Evolutionary conservation across 2,113 vertebrate species (phyloP).

Genomic region (Morphnarchus princeps): DNA sequence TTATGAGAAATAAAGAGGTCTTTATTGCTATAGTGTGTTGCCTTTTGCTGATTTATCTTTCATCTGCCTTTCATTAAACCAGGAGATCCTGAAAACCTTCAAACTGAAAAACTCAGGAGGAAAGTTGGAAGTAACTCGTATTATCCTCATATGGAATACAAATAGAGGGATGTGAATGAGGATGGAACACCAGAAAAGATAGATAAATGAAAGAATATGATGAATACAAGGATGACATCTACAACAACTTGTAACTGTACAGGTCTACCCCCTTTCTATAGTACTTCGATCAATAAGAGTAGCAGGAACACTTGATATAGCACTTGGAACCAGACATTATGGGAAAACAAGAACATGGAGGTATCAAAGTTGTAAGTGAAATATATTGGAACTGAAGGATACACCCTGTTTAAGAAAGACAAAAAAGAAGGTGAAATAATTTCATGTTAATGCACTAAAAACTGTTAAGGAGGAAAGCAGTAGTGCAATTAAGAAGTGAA

Average conservation of each 20-base stretch:
- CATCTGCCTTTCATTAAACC: neutral
- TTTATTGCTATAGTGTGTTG: neutral
- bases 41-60: neutral
- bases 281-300: neutral
- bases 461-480: neutral
- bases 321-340: neutral
- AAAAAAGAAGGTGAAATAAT: neutral
- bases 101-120: neutral
- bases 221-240: neutral
- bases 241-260: neutral
- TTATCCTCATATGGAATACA: neutral
- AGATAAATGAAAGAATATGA: neutral
- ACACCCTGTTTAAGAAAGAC: neutral
- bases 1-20: neutral
- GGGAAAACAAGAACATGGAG: neutral
- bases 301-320: neutral
- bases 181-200: neutral
- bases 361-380: neutral
- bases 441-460: neutral
- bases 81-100: neutral
- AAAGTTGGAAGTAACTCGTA: neutral
- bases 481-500: neutral
- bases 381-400: neutral
- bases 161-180: neutral
- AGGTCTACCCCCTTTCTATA: neutral